Base-by-base conservation (phyloP, 2,888 invertebrate species). In the Chesias legatella region DNA sequence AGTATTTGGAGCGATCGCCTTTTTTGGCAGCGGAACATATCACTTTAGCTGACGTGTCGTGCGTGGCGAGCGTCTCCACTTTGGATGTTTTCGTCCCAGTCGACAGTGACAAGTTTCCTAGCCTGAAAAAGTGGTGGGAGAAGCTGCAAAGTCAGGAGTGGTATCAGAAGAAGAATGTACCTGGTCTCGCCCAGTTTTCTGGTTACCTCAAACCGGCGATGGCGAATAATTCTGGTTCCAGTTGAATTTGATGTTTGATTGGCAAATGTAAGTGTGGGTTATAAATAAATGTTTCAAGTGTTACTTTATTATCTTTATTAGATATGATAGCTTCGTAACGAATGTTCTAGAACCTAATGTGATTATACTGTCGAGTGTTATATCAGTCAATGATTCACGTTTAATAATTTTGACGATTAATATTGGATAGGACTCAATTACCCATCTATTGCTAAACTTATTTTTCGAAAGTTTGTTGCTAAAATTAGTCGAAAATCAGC, bases 21-120 rank as follows among this genome's bases (percentile, higher is more conserved):
- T 74, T 56, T 32, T 32, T 70, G 7, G 71, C 67, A 4, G 49
- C 53, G 4, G 54, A 68, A 10, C 48, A 61, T 10, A 25, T 73
- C 3, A 74, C 76, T 0, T 4, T 73, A 2, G 76, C 76, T 11
- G 75, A 76, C 43, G 42, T 76, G 8, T 63, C 73, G 0, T 51
- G 58, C 2, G 56, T 71, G 0, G 52, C 70, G 1, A 60, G 57
- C 1, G 33, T 74, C 0, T 66, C 67, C 0, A 51, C 71, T 0
- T 7, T 70, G 9, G 43, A 64, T 30, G 7, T 43, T 0, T 1
- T 69, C 0, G 50, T 73, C 0, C 68, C 73, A 0, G 24, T 75
- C 0, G 57, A 58, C 22, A 47, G 47, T 0, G 49, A 47, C 3
- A 63, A 69, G 26, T 73, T 51, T 9, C 44, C 46, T 1, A 71